phyloP scores from a whole-genome alignment of 1,140 invertebrate species.

The Araneus ventricosus region DNA sequence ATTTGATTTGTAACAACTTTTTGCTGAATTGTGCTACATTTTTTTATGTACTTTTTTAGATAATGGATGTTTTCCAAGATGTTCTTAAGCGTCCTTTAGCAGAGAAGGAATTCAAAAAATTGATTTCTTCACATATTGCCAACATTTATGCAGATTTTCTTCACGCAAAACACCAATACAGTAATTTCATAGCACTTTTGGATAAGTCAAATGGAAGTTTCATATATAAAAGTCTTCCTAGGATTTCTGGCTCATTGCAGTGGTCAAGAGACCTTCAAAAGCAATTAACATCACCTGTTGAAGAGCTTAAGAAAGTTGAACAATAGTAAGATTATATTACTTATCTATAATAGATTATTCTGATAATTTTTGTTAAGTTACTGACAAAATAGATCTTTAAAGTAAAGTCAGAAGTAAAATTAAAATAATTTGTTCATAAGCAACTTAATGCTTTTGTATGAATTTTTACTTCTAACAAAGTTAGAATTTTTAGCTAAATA shows the following conservation, averaged over 20 bases:
- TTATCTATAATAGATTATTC: background rate
- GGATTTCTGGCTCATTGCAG: conserved; percentile 43
- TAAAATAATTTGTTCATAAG: too few relatives aligned
- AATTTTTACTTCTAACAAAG: too few relatives aligned
- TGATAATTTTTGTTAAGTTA: background rate
- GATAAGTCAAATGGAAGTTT: background rate
- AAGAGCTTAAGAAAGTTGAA: background rate
- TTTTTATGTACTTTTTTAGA: conserved; percentile 22
- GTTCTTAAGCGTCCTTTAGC: conserved; percentile 20
- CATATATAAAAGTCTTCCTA: conserved; percentile 55
- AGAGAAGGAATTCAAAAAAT: conserved; percentile 42
- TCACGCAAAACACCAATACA: conserved; percentile 36
- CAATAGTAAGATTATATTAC: conserved; percentile 45
- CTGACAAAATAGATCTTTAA: too few relatives aligned
- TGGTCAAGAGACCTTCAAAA: conserved; percentile 45
- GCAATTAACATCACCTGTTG: background rate
- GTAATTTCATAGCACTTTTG: background rate
- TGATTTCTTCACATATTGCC: background rate
- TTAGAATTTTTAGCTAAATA: too few relatives aligned
- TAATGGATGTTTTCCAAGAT: conserved; percentile 20
- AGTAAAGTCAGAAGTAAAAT: too few relatives aligned
- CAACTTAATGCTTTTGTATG: too few relatives aligned
- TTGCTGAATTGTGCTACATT: too few relatives aligned
- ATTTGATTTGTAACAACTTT: too few relatives aligned
- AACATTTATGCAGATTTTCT: conserved; percentile 43